Base-by-base conservation (phyloP, 2,888 invertebrate species). In the Metacarcinus magister region DNA sequence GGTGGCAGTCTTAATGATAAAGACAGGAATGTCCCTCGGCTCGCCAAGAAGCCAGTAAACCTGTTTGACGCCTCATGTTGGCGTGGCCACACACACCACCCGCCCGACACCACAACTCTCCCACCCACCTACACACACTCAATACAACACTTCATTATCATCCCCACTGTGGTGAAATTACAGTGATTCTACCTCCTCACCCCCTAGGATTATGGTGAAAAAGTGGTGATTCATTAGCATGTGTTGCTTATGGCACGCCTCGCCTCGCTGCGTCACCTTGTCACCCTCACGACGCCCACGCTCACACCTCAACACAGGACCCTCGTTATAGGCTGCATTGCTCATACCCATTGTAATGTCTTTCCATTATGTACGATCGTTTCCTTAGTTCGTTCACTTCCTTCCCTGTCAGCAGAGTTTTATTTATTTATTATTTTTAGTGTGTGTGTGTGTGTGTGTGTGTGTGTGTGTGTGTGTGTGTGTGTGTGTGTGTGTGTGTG, bases 21-120 rank as follows among this genome's bases (percentile, higher is more conserved):
- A 67, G 67, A 23, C 67, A 67, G n/a, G 67, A 67, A 67, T 67
- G 67, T 67, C 67, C n/a, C 67, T 67, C 67, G 67, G n/a, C 67
- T 67, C 67, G 67, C 67, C 67, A 67, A 67, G 67, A n/a, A 67
- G n/a, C 67, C 67, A 67, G 67, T 67, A 67, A 67, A 67, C 67
- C 67, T 67, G 67, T 67, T 67, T 67, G 67, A 67, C 67, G 67
- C 67, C 67, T 67, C 67, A 23, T 67, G 67, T 67, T n/a, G 67
- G n/a, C n/a, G 67, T 67, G n/a, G 67, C 67, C 67, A 67, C 67
- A 67, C 67, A n/a, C 67, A 67, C 67, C 67, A 67, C 67, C 67
- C 67, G n/a, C 67, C 67, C 16, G n/a, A 67, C 67, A 67, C 67
- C 67, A 23, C 67, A 67, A 23, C 23, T n/a, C 67, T n/a, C 67